Base-by-base conservation (phyloP, 2,888 invertebrate species). In the Crossocerus cetratus region DNA sequence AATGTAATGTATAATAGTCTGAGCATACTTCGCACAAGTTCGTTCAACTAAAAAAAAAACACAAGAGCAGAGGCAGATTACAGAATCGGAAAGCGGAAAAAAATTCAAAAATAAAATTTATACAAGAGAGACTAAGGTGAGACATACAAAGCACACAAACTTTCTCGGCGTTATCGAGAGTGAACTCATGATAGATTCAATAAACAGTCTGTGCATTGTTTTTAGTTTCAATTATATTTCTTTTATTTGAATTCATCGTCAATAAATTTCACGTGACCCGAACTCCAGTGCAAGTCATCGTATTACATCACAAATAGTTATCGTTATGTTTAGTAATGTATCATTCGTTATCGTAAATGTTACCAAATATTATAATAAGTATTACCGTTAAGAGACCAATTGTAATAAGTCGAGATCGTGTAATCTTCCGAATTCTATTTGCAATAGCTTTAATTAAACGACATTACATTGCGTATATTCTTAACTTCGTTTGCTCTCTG, bases 211-310 rank as follows among this genome's bases (percentile, higher is more conserved):
- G 85, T 86, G 83, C 85, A 84, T 88, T 83, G 84, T 81, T 87
- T 89, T 88, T 84, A 88, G 84, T 89, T 88, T 90, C 84, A 89
- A 87, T 89, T 89, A 89, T 88, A 90, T 89, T 90, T 86, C 86
- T 90, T 89, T 90, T 90, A 90, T 90, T 90, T 88, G 86, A 89
- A 88, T 89, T 89, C 87, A 89, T 89, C 88, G 88, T 89, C 88
- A 89, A 89, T 87, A 88, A 87, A 84, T 87, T 86, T 88, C 87
- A 86, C 87, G 87, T 88, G 89, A 90, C 89, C 87, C 89, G 88
- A 84, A 87, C 86, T 88, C 83, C 32, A 87, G 86, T 84, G 86
- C 89, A 86, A 89, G 88, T 89, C 89, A 88, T 86, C 88, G 89
- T 87, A 85, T 84, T 90, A 90, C 89, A 90, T 89, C 89, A 89